These are phyloP conservation scores for Stenodera caucasica DNA, from an alignment of 2,888 invertebrate species.

Conservation along the genomic window DNA sequence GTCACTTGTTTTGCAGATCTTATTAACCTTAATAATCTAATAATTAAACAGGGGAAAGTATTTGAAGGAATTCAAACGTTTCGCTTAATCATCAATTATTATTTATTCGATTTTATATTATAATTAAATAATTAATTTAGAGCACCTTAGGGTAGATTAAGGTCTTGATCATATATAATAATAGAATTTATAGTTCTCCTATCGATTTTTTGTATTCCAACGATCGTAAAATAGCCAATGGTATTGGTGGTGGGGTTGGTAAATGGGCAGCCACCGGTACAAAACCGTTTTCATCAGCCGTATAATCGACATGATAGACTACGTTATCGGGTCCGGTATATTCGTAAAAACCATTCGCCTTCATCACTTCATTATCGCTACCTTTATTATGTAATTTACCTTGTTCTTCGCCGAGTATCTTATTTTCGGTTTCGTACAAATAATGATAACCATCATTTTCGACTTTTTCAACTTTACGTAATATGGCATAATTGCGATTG, in stretches of 20 bases:
- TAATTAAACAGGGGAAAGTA: too few species aligned
- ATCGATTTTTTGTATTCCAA: too few species aligned
- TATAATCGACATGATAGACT: slow-evolving; percentile 48
- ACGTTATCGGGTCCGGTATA: slow-evolving; percentile 29
- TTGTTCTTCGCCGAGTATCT: slow-evolving; percentile 63
- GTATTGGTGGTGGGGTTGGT: slow-evolving; percentile 63
- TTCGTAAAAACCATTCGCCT: slow-evolving; percentile 50
- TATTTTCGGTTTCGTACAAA: slow-evolving; percentile 62
- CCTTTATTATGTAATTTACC: slow-evolving; percentile 59
- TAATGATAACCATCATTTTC: slow-evolving; percentile 56
- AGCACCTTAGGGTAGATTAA: too few species aligned
- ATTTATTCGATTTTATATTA: too few species aligned
- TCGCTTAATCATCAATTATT: too few species aligned
- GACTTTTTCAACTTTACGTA: slow-evolving; percentile 60
- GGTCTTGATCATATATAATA: too few species aligned
- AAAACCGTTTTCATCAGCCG: slow-evolving; percentile 63
- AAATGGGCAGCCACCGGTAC: slow-evolving; percentile 60
- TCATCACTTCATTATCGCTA: slow-evolving; percentile 61
- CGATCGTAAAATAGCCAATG: slow-evolving; percentile 60
- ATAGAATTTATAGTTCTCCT: too few species aligned
- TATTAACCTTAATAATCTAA: too few species aligned
- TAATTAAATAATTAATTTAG: too few species aligned
- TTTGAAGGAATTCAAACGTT: too few species aligned
- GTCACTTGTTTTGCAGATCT: too few species aligned
- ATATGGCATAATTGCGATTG: slow-evolving; percentile 57